phyloP scores from a whole-genome alignment of 37 sponge, comb jelly and placozoan species.

The Chondrosia reniformis region DNA sequence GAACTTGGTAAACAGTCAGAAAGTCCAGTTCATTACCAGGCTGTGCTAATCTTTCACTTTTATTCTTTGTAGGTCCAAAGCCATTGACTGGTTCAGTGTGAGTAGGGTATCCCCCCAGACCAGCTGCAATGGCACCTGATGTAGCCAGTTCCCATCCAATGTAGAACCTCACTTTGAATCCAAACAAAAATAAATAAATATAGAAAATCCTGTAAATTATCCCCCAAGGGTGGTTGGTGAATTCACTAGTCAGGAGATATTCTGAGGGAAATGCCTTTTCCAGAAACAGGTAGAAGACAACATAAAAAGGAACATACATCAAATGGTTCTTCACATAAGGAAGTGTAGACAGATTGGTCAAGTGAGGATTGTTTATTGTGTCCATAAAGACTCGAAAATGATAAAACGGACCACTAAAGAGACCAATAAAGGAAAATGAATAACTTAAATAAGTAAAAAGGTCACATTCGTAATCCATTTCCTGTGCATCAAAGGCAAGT shows the following conservation, averaged over 20 bases:
- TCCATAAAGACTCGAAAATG: conserved; percentile 21
- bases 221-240: conserved; percentile 26
- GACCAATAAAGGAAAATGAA: conserved; percentile 50
- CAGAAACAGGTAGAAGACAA: conserved; percentile 11
- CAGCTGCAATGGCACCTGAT: conserved; percentile 28
- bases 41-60: background rate
- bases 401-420: conserved; percentile 63
- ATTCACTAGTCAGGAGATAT: conserved; percentile 34
- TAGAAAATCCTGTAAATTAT: conserved; percentile 32
- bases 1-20: conserved; percentile 43
- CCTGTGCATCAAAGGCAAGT: conserved; percentile 27
- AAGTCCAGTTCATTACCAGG: conserved; percentile 22
- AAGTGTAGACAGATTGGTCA: background rate
- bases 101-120: conserved; percentile 51
- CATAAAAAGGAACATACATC: conserved; percentile 36
- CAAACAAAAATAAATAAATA: conserved; percentile 17
- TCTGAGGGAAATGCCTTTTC: conserved; percentile 32
- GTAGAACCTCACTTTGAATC: conserved; percentile 55
- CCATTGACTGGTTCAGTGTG: conserved; percentile 26
- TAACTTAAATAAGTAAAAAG: conserved; percentile 41
- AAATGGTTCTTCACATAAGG: conserved; percentile 6
- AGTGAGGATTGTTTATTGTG: conserved; percentile 15
- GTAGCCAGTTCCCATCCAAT: conserved; percentile 49
- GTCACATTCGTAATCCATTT: background rate
- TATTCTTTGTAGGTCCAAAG: conserved; percentile 22